These are phyloP conservation scores for Chondrilla cf. caribensis DNA, from an alignment of 37 sponge, comb jelly and placozoan species.

Conservation along the genomic window DNA sequence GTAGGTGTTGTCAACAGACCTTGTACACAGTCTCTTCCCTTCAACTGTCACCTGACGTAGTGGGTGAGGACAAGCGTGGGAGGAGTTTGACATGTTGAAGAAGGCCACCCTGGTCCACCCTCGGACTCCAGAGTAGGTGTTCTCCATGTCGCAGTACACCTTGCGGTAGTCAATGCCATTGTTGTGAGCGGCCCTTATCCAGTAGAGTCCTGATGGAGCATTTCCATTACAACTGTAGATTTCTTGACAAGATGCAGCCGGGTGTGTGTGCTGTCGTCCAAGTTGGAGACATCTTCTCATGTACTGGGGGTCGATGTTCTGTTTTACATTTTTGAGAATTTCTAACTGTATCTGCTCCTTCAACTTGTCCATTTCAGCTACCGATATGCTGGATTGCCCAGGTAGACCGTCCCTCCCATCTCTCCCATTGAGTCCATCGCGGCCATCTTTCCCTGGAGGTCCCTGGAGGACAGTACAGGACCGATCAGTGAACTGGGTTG, in stretches of 20 bases:
- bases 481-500: neutral
- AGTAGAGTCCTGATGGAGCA: neutral
- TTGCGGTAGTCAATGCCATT: neutral
- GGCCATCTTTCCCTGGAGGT: constrained; percentile 10
- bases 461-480: neutral
- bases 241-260: neutral
- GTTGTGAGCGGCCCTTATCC: neutral
- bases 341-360: neutral
- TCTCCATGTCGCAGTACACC: constrained; percentile 13
- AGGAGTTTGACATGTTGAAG: constrained; percentile 11
- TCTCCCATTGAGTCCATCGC: neutral
- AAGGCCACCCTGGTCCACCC: constrained; percentile 19
- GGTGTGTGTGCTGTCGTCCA: neutral
- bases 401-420: neutral
- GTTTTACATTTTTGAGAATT: neutral
- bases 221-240: neutral
- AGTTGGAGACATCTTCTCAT: neutral
- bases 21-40: constrained; percentile 8
- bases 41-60: neutral
- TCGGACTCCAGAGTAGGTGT: neutral
- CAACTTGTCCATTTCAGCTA: neutral
- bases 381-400: neutral
- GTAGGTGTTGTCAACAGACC: constrained; percentile 4
- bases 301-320: neutral
- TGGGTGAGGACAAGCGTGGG: neutral